Conservation (phyloP, 2,113 vertebrate genomes). For the Chloroceryle aenea region DNA sequence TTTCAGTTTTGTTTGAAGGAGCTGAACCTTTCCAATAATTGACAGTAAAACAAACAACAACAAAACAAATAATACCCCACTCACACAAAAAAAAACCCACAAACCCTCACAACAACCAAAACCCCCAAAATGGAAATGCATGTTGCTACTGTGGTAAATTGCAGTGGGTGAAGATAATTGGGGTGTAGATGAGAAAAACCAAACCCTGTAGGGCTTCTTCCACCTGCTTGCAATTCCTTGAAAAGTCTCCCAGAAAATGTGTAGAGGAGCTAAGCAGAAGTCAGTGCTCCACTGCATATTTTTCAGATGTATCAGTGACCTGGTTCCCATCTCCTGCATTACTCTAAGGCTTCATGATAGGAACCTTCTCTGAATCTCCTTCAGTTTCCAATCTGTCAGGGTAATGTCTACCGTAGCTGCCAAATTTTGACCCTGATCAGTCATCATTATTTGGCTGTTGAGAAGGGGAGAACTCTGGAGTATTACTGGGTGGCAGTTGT, state of each 20-base stretch:
- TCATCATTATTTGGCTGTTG: background rate
- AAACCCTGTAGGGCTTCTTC: background rate
- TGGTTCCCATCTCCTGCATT: background rate
- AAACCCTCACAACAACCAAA: background rate
- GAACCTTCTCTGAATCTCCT: background rate
- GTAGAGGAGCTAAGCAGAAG: background rate
- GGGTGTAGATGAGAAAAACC: background rate
- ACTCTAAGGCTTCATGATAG: background rate
- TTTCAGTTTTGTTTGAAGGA: background rate
- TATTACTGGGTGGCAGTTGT: background rate
- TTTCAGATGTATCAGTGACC: background rate
- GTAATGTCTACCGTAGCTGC: background rate
- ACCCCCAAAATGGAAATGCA: background rate
- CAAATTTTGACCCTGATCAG: background rate
- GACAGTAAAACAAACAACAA: background rate
- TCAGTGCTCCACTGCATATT: rapidly evolving
- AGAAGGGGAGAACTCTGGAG: background rate
- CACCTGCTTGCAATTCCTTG: background rate
- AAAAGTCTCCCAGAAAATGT: background rate
- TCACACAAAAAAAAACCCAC: background rate
- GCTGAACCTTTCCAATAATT: background rate
- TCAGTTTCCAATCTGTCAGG: background rate
- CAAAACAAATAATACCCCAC: background rate
- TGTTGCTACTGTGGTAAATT: background rate
- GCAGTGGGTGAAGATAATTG: background rate